phyloP scores from a whole-genome alignment of 2,888 invertebrate species.

The Acanthopleura granulata region DNA sequence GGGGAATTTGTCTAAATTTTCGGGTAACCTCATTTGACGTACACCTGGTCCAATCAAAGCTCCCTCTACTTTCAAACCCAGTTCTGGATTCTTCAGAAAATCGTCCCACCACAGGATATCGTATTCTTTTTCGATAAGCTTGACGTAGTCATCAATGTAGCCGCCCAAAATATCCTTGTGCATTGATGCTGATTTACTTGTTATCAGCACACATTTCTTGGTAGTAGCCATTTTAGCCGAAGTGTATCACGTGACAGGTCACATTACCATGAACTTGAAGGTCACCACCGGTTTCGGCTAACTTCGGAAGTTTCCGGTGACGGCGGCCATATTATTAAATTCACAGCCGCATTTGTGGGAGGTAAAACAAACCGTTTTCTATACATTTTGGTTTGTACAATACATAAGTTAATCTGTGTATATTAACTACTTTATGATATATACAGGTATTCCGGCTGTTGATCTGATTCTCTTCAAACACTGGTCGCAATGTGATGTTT shows the following conservation, averaged over 20 bases:
- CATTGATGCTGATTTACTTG: not conserved
- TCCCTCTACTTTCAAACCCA: slow-evolving; percentile 9
- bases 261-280: not conserved
- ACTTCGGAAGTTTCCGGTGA: not conserved
- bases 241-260: slow-evolving; percentile 5
- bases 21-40: slow-evolving; percentile 5
- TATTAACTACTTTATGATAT: no score
- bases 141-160: not conserved
- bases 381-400: not conserved
- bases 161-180: not conserved
- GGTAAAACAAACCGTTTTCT: not conserved
- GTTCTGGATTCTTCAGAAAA: not conserved
- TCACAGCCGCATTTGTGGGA: slow-evolving; percentile 15
- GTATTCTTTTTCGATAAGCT: slow-evolving; percentile 1
- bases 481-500: no score
- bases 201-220: not conserved
- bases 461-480: no score
- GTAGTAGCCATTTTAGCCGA: not conserved
- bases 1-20: slow-evolving; percentile 16
- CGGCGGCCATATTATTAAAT: slow-evolving; percentile 13
- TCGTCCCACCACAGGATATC: slow-evolving; percentile 5
- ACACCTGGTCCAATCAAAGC: slow-evolving; percentile 5
- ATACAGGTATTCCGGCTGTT: no score
- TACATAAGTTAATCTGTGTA: no score
- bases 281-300: not conserved